Base-by-base conservation (phyloP, 2,888 invertebrate genomes). In the Sipha maydis region DNA sequence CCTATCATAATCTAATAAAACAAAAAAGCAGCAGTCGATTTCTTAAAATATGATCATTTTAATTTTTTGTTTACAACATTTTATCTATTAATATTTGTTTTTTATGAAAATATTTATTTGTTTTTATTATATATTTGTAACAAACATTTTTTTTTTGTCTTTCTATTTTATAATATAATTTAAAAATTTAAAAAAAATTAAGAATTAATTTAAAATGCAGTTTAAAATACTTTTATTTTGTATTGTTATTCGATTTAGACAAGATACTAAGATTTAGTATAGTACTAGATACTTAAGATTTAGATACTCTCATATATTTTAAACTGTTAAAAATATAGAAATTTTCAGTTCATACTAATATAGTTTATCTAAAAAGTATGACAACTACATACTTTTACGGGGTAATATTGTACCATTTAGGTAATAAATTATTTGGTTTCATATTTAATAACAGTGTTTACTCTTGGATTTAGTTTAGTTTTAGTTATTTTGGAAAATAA, bases 341-440 rank as follows among this genome's bases (percentile, higher is more conserved):
- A 28, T 41, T 48, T 48, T 28, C 4, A 28, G 48, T 9, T 28
- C 9, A 48, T 48, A 28, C 9, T 9, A 8, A 41, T 3, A 19
- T 28, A 77, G 48, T 77, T 41, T 77, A 77, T 77, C n/a, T 77
- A 48, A 48, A 77, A 77, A 77, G 48, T 41, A 19, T 48, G 77
- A 77, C 77, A 48, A 77, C 41, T 41, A 77, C 48, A 77, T n/a
- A 48, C 48, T 48, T 77, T n/a, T 77, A 41, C 19, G n/a, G 41
- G 3, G 9, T 9, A 41, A 28, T 41, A 77, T 48, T 48, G 61
- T 61, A 61, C 17, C 34, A 54, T 61, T 61, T 61, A 61, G 21
- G 25, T 61, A 25, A 61, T 61, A 61, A 21, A 61, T 61, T 61
- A 61, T 61, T 61, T 25, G 25, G 25, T 61, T 61, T 61, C 61